Evolutionary conservation across 2,113 vertebrate genomes (phyloP).

Genomic region (Labrus mixtus): DNA sequence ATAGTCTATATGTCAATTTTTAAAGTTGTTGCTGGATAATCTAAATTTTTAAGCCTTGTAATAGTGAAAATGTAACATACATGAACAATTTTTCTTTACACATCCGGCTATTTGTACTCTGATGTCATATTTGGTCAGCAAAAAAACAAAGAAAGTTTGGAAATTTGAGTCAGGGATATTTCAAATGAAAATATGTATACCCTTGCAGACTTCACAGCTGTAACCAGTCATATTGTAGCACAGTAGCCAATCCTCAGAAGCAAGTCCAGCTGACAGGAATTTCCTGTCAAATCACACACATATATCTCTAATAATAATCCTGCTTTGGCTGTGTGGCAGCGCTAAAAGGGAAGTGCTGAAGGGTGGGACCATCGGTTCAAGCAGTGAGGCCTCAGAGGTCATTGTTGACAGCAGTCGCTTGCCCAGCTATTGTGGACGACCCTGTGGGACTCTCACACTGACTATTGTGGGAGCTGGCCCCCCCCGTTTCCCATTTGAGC

Average conservation of each 20-base stretch:
- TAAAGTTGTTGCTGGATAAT: too few species aligned
- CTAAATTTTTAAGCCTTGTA: too few species aligned
- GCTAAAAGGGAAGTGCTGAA: constrained; percentile 72
- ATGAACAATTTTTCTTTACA: too few species aligned
- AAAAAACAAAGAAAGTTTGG: too few species aligned
- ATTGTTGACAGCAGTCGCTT: constrained; percentile 75
- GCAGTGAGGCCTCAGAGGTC: constrained; percentile 64
- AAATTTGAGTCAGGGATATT: too few species aligned
- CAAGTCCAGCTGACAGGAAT: constrained; percentile 31
- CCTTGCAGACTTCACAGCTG: background rate
- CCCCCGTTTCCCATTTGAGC: constrained; percentile 78
- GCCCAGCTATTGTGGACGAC: constrained; percentile 75
- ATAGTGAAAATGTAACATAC: too few species aligned
- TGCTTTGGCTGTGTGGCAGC: constrained; percentile 45
- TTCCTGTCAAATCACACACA: constrained; percentile 44
- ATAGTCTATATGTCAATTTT: too few species aligned
- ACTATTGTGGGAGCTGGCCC: constrained; percentile 77
- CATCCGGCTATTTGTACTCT: too few species aligned
- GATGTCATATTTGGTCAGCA: too few species aligned
- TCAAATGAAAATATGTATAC: too few species aligned
- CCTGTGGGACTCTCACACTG: constrained; percentile 62
- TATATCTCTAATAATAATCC: constrained; percentile 70
- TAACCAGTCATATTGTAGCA: constrained; percentile 6
- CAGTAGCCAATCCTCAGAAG: constrained; percentile 27
- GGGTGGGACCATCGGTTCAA: constrained; percentile 65